Percentiles rank a stretch among this genome's conserved stretches.
Conservation (phyloP, 1,140 invertebrate genomes). For the Physella acuta region DNA sequence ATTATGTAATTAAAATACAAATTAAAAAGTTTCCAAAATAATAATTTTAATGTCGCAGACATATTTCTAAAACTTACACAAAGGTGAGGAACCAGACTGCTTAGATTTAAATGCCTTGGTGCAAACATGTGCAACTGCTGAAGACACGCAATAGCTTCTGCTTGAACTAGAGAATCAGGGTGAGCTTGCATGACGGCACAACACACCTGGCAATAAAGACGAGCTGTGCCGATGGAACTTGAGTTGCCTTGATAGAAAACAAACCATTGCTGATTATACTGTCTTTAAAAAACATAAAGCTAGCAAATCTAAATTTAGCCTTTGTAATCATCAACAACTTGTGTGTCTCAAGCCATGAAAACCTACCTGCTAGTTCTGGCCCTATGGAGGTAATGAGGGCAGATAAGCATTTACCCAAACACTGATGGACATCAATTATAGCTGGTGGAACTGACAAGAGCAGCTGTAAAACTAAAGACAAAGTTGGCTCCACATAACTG, state of each 20-base stretch:
- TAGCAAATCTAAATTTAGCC: too few relatives aligned
- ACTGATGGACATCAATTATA: conserved; percentile 89
- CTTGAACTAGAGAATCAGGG: conserved; percentile 76
- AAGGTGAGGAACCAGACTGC: conserved; percentile 86
- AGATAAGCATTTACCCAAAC: conserved; percentile 89
- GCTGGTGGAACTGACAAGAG: conserved; percentile 85
- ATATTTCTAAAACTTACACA: conserved; percentile 87
- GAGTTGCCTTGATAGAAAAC: conserved; percentile 61
- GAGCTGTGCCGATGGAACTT: conserved; percentile 51
- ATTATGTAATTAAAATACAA: too few relatives aligned
- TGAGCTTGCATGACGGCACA: conserved; percentile 94
- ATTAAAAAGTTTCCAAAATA: too few relatives aligned
- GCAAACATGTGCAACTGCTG: conserved; percentile 98
- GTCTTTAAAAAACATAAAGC: too few relatives aligned
- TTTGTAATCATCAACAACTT: too few relatives aligned
- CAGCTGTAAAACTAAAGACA: conserved; percentile 85
- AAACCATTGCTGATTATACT: too few relatives aligned
- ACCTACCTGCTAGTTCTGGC: conserved; percentile 88
- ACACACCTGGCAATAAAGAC: conserved; percentile 61
- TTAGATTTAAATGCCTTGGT: conserved; percentile 88
- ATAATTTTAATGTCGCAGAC: too few relatives aligned
- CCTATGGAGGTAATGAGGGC: conserved; percentile 96
- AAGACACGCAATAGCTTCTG: conserved; percentile 92
- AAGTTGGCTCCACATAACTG: conserved; percentile 90
- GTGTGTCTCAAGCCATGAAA: too few relatives aligned